A percentile compares a stretch with the other conserved stretches of the same genome.
Evolutionary conservation across 2,888 invertebrate genomes (phyloP).

Genomic region (Metopia argyrocephala): DNA sequence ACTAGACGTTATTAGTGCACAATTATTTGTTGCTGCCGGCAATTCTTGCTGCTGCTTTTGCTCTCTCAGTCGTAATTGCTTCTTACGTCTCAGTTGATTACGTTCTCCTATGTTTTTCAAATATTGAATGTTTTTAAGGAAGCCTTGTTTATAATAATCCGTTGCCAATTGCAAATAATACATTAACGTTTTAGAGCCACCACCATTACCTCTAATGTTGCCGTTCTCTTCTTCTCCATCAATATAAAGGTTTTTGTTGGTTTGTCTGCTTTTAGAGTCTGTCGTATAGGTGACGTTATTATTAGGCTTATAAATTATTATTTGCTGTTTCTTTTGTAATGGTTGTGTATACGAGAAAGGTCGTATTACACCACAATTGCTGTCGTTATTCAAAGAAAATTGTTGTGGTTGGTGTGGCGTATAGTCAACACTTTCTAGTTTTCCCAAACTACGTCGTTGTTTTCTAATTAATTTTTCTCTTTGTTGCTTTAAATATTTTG

Average conservation of each 20-base stretch:
- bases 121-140: constrained; percentile 75
- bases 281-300: background rate
- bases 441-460: constrained; percentile 57
- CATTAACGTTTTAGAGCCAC: constrained; percentile 51
- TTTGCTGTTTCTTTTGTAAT: background rate
- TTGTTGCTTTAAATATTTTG: constrained; percentile 9
- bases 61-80: constrained; percentile 51
- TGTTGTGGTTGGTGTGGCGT: constrained; percentile 37
- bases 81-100: constrained; percentile 65
- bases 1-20: constrained; percentile 26
- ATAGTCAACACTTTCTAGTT: constrained; percentile 58
- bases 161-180: constrained; percentile 74
- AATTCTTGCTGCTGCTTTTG: constrained; percentile 50
- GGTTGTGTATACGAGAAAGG: constrained; percentile 4
- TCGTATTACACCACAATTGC: constrained; percentile 37
- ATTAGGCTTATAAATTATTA: background rate
- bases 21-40: constrained; percentile 29
- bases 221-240: background rate
- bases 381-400: constrained; percentile 28
- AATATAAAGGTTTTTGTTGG: background rate
- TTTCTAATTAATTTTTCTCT: constrained; percentile 7
- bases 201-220: constrained; percentile 12
- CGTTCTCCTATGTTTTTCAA: constrained; percentile 75
- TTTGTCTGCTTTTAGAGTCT: background rate
- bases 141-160: constrained; percentile 76